Base-by-base conservation (phyloP, 2,888 invertebrate species). In the Himalopsyche japonica region DNA sequence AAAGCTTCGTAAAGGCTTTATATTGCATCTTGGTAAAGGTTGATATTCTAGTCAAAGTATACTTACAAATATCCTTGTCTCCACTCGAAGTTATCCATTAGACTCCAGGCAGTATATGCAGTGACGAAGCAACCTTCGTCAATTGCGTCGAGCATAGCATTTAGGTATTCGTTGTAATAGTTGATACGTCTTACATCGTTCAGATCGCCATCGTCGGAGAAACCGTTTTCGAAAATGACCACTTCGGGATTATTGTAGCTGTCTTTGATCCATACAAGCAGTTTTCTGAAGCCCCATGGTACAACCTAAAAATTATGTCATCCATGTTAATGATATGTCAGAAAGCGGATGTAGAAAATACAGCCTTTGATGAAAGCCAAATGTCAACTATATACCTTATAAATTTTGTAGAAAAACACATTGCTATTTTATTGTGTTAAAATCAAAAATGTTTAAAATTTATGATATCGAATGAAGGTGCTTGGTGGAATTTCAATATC, bases 61-160 rank as follows among this genome's bases (percentile, higher is more conserved):
- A 37, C 37, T 37, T 37, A 93, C 92, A 89, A 90, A 88, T 93
- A 95, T 43, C 95, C 95, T 64, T 88, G 87, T 15, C 88, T 89
- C 94, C 95, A 95, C 88, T 95, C 94, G 87, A 95, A 94, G 87
- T 93, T 94, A 87, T 95, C 95, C 88, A 95, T 91, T 6, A 95
- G 89, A 37, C 93, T 93, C 94, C 95, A 94, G 0, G 91, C 92
- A 0, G 92, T 91, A 88, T 94, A 95, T 0, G 92, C 93, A 84
- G 88, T 89, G 0, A 93, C 88, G 87, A 93, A 90, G 81, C 92
- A 92, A 0, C 91, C 92, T 5, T 92, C 91, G 10, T 91, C 89
- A 0, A 93, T 87, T 0, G 93, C 93, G 81, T 92, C 90, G n/a
- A 93, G 86, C 85, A 93, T 81, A 3, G 91, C 91, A 30, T 89